Evolutionary conservation across 2,797 vertebrate genomes (phyloP), one percentile per base, ranked within the genome.

Genomic region (Iguana delicatissima): DNA sequence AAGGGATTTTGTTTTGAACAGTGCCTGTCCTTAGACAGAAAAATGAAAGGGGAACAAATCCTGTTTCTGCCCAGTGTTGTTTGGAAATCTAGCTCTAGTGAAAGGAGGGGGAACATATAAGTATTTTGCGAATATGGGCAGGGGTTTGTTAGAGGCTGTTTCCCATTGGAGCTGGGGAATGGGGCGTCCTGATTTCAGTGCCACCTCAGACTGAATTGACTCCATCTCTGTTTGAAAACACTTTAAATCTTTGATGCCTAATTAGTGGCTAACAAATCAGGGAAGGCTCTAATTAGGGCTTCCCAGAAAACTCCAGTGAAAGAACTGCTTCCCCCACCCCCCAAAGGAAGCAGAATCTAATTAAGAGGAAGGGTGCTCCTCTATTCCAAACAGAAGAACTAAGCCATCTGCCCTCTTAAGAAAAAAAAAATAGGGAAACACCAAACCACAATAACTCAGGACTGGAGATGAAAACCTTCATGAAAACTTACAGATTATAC

Each of bases 271-370:
- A 7, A 50, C 88, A 94, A 93, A 90, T 94, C 93, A 95, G 92
- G 59, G 81, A 91, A 94, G 86, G 87, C 89, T 94, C 96, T 95
- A 96, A 96, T 96, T 94, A 95, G 93, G 92, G 86, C 93, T 91
- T 93, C 89, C 85, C 84, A 89, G 93, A 95, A 93, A 95, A 86
- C 94, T 93, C 73, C 85, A 89, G 89, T 92, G 94, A 87, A 92
- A 95, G 92, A 95, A 69, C 42, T 91, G 89, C n/a, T 52, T 35
- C 35, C 59, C 64, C 26, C 18, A 38, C 29, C 89, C 92, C 89
- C 80, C 92, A 91, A 91, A 95, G 86, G 93, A 93, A 93, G 89
- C 90, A 82, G 87, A 83, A 91, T 96, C 94, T 95, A 95, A 95
- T 95, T 95, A 96, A 94, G 92, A 91, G 90, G 57, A 94, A 94